These are phyloP conservation scores for Erythrocercus mccallii DNA, from an alignment of 2,113 vertebrate genomes.

Conservation along the genomic window DNA sequence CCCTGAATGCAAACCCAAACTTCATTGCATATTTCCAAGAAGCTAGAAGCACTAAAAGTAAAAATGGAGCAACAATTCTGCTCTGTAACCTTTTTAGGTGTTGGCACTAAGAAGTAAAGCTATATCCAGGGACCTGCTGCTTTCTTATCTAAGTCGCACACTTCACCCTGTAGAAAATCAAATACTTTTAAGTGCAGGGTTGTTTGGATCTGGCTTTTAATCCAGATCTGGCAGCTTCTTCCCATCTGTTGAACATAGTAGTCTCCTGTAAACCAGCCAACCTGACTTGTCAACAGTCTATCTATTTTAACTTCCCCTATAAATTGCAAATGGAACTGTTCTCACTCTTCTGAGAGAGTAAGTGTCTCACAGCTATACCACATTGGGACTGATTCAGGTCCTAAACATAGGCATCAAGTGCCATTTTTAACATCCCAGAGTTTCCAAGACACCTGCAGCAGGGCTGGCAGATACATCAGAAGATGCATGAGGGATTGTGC, in stretches of 20 bases:
- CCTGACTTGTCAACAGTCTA: conserved; percentile 1
- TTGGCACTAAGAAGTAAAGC: neutral
- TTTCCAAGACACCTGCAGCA: neutral
- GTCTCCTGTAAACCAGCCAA: conserved; percentile 45
- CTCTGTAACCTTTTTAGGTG: neutral
- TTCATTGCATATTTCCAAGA: neutral
- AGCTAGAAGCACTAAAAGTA: neutral
- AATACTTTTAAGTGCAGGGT: neutral
- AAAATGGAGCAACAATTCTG: neutral
- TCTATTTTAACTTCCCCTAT: conserved; percentile 52
- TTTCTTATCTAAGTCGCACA: neutral
- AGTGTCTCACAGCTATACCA: neutral
- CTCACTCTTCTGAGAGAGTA: neutral
- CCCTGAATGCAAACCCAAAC: neutral
- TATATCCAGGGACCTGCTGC: neutral
- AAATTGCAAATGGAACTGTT: conserved; percentile 41
- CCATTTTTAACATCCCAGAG: conserved; percentile 29
- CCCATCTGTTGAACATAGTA: conserved; percentile 36
- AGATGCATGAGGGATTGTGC: neutral
- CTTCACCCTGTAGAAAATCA: neutral
- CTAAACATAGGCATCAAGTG: conserved; percentile 34
- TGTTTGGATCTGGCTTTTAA: conserved; percentile 42
- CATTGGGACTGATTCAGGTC: neutral
- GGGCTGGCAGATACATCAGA: neutral
- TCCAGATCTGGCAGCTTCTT: neutral